Conservation (phyloP, 2,797 vertebrate genomes). For the Meda fulgida region DNA sequence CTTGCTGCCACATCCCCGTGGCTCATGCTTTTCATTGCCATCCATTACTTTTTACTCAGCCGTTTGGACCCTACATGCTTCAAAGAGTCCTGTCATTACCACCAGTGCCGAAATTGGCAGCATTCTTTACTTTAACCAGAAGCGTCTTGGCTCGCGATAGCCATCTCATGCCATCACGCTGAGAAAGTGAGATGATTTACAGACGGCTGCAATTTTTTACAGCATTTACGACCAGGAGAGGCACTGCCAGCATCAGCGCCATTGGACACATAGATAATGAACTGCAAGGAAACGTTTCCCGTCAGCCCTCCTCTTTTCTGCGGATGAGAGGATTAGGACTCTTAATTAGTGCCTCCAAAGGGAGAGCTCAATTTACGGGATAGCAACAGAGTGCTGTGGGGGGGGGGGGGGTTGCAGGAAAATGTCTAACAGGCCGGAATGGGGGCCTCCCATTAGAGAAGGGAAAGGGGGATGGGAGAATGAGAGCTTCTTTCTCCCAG, state of each 20-base stretch:
- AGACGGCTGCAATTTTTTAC: slow-evolving; percentile 41
- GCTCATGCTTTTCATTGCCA: slow-evolving; percentile 39
- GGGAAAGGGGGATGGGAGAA: slow-evolving; percentile 69
- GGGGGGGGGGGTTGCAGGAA: slow-evolving; percentile 68
- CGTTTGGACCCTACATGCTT: slow-evolving; percentile 47
- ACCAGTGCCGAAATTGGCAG: slow-evolving; percentile 40
- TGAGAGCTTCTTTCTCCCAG: slow-evolving; percentile 63
- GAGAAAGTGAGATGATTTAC: slow-evolving; percentile 56
- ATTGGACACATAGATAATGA: slow-evolving; percentile 59
- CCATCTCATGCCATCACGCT: slow-evolving; percentile 38
- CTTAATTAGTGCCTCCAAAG: slow-evolving; percentile 63
- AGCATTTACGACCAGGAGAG: slow-evolving; percentile 44
- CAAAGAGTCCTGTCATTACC: slow-evolving; percentile 26
- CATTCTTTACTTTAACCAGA: slow-evolving; percentile 45
- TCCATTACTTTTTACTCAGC: slow-evolving; percentile 31
- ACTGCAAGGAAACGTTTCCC: slow-evolving; percentile 55
- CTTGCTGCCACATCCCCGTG: slow-evolving; percentile 37
- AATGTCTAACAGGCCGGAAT: slow-evolving; percentile 70
- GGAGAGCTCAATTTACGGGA: slow-evolving; percentile 65
- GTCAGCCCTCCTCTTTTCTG: slow-evolving; percentile 55
- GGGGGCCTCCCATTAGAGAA: slow-evolving; percentile 65
- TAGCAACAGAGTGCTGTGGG: slow-evolving; percentile 54
- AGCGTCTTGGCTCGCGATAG: slow-evolving; percentile 31
- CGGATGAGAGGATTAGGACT: slow-evolving; percentile 61
- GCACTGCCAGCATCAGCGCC: slow-evolving; percentile 46